These are phyloP conservation scores for Pheucticus melanocephalus DNA, from an alignment of 2,113 vertebrate genomes.

Conservation along the genomic window DNA sequence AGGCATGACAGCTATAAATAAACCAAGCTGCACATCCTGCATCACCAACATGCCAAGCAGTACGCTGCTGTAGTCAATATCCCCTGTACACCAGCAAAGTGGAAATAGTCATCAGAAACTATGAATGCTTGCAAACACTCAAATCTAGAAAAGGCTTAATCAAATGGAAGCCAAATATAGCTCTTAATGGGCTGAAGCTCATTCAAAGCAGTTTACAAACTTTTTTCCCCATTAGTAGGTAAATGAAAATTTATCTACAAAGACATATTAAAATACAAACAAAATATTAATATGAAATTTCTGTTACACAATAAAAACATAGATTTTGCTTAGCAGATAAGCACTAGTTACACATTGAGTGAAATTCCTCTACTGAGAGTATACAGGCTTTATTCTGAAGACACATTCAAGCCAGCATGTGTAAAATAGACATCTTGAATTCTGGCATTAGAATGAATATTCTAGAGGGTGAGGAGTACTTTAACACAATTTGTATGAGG, in stretches of 20 bases:
- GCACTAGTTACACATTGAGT: not conserved
- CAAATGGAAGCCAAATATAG: not conserved
- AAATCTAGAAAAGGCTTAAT: not conserved
- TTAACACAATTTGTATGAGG: not conserved
- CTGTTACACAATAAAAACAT: not conserved
- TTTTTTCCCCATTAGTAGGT: not conserved
- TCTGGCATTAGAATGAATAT: not conserved
- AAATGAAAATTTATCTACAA: not conserved
- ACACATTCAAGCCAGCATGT: not conserved
- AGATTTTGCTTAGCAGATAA: not conserved
- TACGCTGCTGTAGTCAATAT: slow-evolving; percentile 90
- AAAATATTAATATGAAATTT: not conserved
- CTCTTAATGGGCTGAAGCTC: not conserved
- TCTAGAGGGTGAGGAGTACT: not conserved
- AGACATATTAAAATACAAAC: not conserved
- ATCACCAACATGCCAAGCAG: slow-evolving; percentile 94
- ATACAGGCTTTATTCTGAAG: not conserved
- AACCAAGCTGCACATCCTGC: slow-evolving; percentile 95
- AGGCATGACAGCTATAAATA: slow-evolving; percentile 93
- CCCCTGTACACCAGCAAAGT: slow-evolving; percentile 74
- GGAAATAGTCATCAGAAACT: slow-evolving; percentile 4
- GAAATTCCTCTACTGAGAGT: not conserved
- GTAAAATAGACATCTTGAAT: not conserved
- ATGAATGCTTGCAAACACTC: not conserved
- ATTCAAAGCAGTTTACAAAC: not conserved